Evolutionary conservation across 1,140 invertebrate genomes (phyloP).

Genomic region (Drosophila auraria): DNA sequence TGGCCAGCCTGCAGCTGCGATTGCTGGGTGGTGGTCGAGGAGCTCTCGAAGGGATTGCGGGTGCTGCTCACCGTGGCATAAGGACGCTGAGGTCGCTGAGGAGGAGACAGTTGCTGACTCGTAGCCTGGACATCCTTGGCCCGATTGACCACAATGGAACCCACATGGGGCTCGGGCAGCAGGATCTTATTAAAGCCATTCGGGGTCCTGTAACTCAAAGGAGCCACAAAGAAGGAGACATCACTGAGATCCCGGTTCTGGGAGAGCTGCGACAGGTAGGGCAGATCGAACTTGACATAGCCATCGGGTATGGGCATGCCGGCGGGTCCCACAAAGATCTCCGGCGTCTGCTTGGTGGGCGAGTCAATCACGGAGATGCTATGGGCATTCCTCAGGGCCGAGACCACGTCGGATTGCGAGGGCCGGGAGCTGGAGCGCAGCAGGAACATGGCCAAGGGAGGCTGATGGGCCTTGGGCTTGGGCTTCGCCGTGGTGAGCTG

Average conservation of each 20-base stretch:
- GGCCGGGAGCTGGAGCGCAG: constrained; percentile 86
- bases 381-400: constrained; percentile 89
- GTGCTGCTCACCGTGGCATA: constrained; percentile 49
- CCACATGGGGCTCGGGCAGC: constrained; percentile 93
- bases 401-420: constrained; percentile 89
- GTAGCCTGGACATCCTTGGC: constrained; percentile 50
- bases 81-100: constrained; percentile 52
- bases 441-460: constrained; percentile 92
- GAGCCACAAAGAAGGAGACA: constrained; percentile 93
- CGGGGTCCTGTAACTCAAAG: constrained; percentile 92
- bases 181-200: constrained; percentile 93
- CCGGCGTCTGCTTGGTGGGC: constrained; percentile 88
- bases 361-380: constrained; percentile 91
- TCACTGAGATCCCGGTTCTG: constrained; percentile 89
- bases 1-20: constrained; percentile 21
- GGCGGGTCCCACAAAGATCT: constrained; percentile 92
- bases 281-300: constrained; percentile 92
- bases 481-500: constrained; percentile 83
- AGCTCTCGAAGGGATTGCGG: constrained; percentile 65
- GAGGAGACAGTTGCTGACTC: constrained; percentile 36
- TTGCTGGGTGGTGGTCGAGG: constrained; percentile 31
- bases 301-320: constrained; percentile 89
- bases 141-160: constrained; percentile 91
- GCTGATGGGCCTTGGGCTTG: constrained; percentile 91
- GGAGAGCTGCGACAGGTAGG: constrained; percentile 90